phyloP scores from a whole-genome alignment of 1,140 invertebrate species.

The Dendrolimus kikuchii region DNA sequence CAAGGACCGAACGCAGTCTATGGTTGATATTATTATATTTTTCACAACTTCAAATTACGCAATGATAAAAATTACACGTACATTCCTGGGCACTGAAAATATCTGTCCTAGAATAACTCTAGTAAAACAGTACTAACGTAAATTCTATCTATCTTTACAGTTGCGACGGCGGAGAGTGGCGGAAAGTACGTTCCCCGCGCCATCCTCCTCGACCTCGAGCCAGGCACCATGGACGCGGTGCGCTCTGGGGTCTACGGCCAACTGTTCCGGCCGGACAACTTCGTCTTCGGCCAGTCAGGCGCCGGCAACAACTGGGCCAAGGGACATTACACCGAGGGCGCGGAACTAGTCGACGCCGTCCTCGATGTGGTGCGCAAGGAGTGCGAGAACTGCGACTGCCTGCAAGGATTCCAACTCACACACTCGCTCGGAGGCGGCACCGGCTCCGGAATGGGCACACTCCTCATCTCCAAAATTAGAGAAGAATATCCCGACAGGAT shows the following conservation, averaged over 20 bases:
- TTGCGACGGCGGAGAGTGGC: slow-evolving; percentile 54
- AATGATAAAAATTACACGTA: too few relatives aligned
- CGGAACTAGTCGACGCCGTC: slow-evolving; percentile 83
- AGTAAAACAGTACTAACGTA: too few relatives aligned
- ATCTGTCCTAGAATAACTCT: too few relatives aligned
- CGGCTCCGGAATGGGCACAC: slow-evolving; percentile 75
- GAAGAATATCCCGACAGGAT: slow-evolving; percentile 89
- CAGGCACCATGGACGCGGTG: slow-evolving; percentile 93
- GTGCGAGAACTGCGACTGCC: slow-evolving; percentile 82
- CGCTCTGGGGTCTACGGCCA: slow-evolving; percentile 82
- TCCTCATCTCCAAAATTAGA: slow-evolving; percentile 84
- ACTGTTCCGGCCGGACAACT: slow-evolving; percentile 82
- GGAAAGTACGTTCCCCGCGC: slow-evolving; percentile 80
- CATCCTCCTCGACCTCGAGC: slow-evolving; percentile 85
- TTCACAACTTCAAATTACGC: too few relatives aligned
- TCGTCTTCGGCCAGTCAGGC: slow-evolving; percentile 49
- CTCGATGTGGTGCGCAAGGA: slow-evolving; percentile 89
- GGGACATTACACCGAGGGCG: too few relatives aligned
- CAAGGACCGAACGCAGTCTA: too few relatives aligned
- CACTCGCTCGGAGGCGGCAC: slow-evolving; percentile 86
- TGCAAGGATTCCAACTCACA: slow-evolving; percentile 85
- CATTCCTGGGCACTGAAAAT: too few relatives aligned
- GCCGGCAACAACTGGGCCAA: too few relatives aligned
- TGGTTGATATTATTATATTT: too few relatives aligned
- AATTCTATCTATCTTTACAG: slow-evolving; percentile 16